Conservation (phyloP, 2,113 vertebrate genomes). For the Brachionichthys hirsutus region DNA sequence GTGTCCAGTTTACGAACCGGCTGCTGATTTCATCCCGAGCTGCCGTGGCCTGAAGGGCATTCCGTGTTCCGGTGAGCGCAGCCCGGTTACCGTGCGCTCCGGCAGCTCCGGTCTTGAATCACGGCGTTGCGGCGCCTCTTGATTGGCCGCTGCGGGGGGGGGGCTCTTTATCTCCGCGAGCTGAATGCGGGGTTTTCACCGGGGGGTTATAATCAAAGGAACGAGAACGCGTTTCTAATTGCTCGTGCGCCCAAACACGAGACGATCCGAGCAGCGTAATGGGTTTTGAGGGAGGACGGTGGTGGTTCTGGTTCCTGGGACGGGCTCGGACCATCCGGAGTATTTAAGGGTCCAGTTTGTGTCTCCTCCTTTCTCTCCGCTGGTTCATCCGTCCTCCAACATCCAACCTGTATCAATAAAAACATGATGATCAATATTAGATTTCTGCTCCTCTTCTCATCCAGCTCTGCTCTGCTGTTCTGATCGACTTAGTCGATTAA, state of each 20-base stretch:
- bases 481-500: too few relatives aligned
- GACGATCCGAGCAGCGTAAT: slow-evolving; percentile 35
- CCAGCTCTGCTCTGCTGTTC: too few relatives aligned
- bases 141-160: slow-evolving; percentile 15
- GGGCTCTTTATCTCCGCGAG: slow-evolving; percentile 32
- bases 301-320: too few relatives aligned
- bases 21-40: slow-evolving; percentile 24
- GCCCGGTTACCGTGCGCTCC: background rate
- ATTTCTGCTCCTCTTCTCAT: too few relatives aligned
- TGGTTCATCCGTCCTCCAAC: too few relatives aligned
- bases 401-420: too few relatives aligned
- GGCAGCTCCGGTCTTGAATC: slow-evolving; percentile 14
- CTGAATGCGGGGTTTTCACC: slow-evolving; percentile 32
- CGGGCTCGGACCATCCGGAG: too few relatives aligned
- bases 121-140: background rate
- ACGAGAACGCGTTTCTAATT: slow-evolving; percentile 52
- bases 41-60: slow-evolving; percentile 1
- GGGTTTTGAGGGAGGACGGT: slow-evolving; percentile 23
- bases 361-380: too few relatives aligned
- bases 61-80: slow-evolving; percentile 26
- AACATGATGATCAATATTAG: too few relatives aligned
- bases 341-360: too few relatives aligned
- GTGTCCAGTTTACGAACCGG: slow-evolving; percentile 24
- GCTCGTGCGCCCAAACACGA: slow-evolving; percentile 32
- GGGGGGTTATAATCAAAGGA: slow-evolving; percentile 38